These are phyloP conservation scores for Drosophila bocqueti DNA, from an alignment of 1,140 invertebrate species.

Conservation along the genomic window DNA sequence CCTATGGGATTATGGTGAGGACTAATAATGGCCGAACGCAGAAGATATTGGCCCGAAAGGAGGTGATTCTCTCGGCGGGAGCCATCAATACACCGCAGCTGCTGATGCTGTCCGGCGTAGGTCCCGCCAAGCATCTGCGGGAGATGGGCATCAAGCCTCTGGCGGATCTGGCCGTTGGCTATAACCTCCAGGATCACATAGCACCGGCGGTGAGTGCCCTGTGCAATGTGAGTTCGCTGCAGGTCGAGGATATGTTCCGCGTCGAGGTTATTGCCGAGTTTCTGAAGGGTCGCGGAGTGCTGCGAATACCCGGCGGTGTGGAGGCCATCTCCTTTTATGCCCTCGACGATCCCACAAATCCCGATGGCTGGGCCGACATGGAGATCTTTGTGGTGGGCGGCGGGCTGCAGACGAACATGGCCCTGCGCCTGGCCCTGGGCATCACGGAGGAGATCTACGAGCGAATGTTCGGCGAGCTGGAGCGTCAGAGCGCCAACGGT, in stretches of 20 bases:
- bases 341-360: constrained; percentile 87
- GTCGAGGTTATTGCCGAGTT: constrained; percentile 47
- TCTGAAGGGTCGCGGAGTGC: constrained; percentile 87
- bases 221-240: constrained; percentile 85
- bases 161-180: constrained; percentile 91
- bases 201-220: constrained; percentile 89
- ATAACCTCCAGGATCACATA: constrained; percentile 93
- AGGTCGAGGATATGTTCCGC: constrained; percentile 45
- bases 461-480: constrained; percentile 85
- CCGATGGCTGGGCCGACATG: constrained; percentile 89
- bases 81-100: constrained; percentile 91
- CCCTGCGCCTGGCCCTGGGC: constrained; percentile 86
- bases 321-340: constrained; percentile 92
- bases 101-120: constrained; percentile 93
- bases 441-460: constrained; percentile 86
- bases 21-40: constrained; percentile 22
- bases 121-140: constrained; percentile 89
- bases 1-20: constrained; percentile 88
- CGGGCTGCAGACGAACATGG: constrained; percentile 85
- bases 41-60: constrained; percentile 88
- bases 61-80: constrained; percentile 92
- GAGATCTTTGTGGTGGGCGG: constrained; percentile 89
- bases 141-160: constrained; percentile 88
- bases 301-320: constrained; percentile 91
- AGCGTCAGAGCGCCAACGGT: constrained; percentile 87